Evolutionary conservation across 2,888 invertebrate genomes (phyloP).

Genomic region (Tiphia femorata): DNA sequence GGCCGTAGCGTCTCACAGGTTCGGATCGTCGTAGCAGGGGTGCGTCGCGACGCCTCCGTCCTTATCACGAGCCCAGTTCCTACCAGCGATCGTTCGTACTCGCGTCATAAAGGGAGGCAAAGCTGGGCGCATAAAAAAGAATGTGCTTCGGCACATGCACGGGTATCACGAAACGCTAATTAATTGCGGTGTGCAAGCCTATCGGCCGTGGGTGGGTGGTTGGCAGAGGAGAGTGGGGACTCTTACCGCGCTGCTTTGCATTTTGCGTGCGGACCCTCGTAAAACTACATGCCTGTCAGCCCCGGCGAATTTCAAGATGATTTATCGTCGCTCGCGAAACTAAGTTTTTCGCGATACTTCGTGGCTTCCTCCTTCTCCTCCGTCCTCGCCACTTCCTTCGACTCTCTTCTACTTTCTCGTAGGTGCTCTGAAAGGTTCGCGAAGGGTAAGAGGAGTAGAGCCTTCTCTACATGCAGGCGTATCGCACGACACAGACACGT

Average conservation of each 20-base stretch:
- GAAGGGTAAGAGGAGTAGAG: constrained; percentile 32
- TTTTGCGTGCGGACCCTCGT: constrained; percentile 64
- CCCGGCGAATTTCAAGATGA: constrained; percentile 63
- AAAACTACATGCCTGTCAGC: constrained; percentile 64
- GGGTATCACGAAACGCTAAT: constrained; percentile 65
- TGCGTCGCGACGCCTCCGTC: too few species aligned
- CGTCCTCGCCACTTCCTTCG: too few species aligned
- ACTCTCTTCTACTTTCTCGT: too few species aligned
- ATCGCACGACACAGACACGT: neutral
- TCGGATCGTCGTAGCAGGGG: too few species aligned
- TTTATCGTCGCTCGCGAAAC: constrained; percentile 59
- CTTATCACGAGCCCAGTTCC: too few species aligned
- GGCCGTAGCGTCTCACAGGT: too few species aligned
- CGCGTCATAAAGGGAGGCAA: too few species aligned
- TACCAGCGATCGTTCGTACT: too few species aligned
- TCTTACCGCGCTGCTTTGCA: constrained; percentile 53
- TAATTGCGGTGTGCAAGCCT: constrained; percentile 64
- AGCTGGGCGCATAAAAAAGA: constrained; percentile 27
- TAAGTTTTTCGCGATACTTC: constrained; percentile 61
- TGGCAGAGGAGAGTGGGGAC: too few species aligned
- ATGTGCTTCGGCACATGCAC: constrained; percentile 60
- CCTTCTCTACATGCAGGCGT: constrained; percentile 38
- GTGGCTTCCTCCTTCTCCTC: constrained; percentile 38
- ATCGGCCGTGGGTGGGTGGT: constrained; percentile 30
- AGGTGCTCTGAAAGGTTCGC: too few species aligned